phyloP scores from a whole-genome alignment of 2,888 invertebrate species.

The Leptopilina drosophilae region DNA sequence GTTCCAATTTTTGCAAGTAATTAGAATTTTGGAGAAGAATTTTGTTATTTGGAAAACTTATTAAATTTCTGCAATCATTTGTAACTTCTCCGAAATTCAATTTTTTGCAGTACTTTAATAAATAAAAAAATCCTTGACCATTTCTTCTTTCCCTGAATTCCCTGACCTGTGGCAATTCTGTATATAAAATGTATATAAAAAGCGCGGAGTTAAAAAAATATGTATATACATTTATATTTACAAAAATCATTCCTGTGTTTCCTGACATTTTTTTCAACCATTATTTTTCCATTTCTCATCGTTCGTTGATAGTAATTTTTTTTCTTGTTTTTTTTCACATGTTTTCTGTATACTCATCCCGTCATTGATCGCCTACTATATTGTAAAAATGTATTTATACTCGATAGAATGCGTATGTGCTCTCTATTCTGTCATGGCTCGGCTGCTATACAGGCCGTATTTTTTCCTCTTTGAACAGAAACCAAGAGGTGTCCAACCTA shows the following conservation, averaged over 20 bases:
- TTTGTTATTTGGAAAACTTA: too few relatives aligned
- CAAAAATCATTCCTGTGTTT: slow-evolving; percentile 21
- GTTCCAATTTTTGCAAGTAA: too few relatives aligned
- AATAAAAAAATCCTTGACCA: too few relatives aligned
- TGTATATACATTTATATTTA: background rate
- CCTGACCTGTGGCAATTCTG: too few relatives aligned
- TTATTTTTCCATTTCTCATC: slow-evolving; percentile 30
- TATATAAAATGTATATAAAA: too few relatives aligned
- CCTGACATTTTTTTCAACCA: slow-evolving; percentile 5
- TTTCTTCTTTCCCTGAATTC: too few relatives aligned
- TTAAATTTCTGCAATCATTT: too few relatives aligned
- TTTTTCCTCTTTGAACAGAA: slow-evolving; percentile 61
- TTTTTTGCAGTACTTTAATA: too few relatives aligned
- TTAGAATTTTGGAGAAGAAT: too few relatives aligned
- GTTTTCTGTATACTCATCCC: slow-evolving; percentile 24
- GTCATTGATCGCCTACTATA: slow-evolving; percentile 11
- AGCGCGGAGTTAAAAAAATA: background rate
- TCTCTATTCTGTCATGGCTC: slow-evolving; percentile 73
- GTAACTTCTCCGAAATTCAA: too few relatives aligned
- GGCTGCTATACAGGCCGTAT: slow-evolving; percentile 70
- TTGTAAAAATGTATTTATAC: background rate
- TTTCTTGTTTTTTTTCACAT: slow-evolving; percentile 13
- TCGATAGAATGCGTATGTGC: slow-evolving; percentile 52
- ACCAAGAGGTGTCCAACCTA: slow-evolving; percentile 72
- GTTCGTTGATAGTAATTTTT: slow-evolving; percentile 20